phyloP scores from a whole-genome alignment of 2,113 vertebrate species.

The Salvator merianae region DNA sequence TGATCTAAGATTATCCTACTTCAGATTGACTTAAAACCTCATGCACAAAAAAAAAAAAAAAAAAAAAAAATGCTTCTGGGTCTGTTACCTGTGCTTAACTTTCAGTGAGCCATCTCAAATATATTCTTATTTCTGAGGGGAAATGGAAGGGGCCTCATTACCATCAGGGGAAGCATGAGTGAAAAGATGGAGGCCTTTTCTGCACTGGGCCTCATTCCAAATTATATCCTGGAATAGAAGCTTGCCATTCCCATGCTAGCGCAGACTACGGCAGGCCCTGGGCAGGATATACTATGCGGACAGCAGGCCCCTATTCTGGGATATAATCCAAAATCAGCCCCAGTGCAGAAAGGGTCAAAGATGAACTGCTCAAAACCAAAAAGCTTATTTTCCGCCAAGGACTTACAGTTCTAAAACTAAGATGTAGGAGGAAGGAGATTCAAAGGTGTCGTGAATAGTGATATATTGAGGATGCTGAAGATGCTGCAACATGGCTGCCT shows the following conservation, averaged over 20 bases:
- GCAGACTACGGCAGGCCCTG: no score
- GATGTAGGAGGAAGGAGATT: conserved; percentile 88
- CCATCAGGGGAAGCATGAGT: background rate
- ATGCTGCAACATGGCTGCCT: conserved; percentile 89
- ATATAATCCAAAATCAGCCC: no score
- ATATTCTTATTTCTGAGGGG: background rate
- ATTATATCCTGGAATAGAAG: no score
- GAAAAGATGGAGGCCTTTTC: background rate
- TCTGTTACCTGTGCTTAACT: background rate
- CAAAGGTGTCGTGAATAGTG: conserved; percentile 89
- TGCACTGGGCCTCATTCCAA: background rate
- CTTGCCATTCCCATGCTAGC: no score
- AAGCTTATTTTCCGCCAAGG: background rate
- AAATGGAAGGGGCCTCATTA: background rate
- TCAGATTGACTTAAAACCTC: background rate
- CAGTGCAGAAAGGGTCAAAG: no score
- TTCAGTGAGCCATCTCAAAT: background rate
- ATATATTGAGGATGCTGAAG: conserved; percentile 92
- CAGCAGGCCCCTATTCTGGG: no score
- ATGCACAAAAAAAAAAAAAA: background rate
- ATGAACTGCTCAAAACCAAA: background rate
- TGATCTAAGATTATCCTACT: background rate
- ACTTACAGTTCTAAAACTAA: conserved; percentile 95
- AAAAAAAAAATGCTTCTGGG: background rate
- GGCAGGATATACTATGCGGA: no score